Evolutionary conservation across 2,797 vertebrate genomes (phyloP), one percentile per base, ranked within the genome.

Genomic region (Myiotriccus ornatus): DNA sequence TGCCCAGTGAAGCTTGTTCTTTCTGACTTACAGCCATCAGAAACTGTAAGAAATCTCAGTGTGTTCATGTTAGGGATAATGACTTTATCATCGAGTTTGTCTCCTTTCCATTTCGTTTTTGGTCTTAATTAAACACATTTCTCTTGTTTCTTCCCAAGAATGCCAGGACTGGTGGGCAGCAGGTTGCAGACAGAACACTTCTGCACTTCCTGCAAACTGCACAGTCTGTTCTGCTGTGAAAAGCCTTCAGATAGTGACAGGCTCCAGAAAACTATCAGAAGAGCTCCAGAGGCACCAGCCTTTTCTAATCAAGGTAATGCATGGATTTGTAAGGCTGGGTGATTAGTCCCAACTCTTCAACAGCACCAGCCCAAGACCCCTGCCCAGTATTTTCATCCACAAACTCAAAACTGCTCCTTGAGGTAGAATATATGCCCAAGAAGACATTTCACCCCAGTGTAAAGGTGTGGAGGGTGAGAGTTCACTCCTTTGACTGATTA

Each of bases 301-400:
- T 18, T 96, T 99, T 62, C 95, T 99, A 81, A 98, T 99, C 75
- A 99, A 99, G 98, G 99, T 99, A 96, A 93, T n/a, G 17, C 70
- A 44, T 25, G 46, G 68, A 30, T 78, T 62, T 39, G 9, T 43
- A 32, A 56, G 44, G 57, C 76, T 77, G 50, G 8, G 7, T 70
- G 35, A 24, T 64, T 24, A 60, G 13, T 46, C 46, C 69, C 35
- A 23, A 34, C 25, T 25, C 60, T 32, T 71, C 34, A 65, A 46
- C 18, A 87, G 35, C 44, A 47, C 1, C 2, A 90, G 19, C 47
- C 25, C 69, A 15, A 86, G 62, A 59, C 10, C 32, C 32, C 14
- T 76, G 39, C n/a, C 27, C 39, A 2, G 15, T 39, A 2, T 69
- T 88, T 68, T 69, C 52, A 79, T 20, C 25, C 49, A 12, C 62